Base-by-base conservation (phyloP, 1,140 invertebrate species). In the Matsumurasca onukii region DNA sequence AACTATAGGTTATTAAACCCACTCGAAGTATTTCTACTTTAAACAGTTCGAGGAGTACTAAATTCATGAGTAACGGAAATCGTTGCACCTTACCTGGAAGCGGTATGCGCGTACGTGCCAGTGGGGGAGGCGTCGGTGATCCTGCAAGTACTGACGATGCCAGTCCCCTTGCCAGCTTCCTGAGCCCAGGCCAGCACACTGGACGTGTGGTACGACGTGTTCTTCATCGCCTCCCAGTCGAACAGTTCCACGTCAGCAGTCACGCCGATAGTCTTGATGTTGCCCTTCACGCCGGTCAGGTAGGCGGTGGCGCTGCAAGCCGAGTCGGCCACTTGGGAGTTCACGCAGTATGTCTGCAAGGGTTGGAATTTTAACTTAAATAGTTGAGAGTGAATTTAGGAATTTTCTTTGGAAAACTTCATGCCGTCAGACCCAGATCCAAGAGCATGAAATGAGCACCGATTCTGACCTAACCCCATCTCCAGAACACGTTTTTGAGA, bases 261-360 rank as follows among this genome's bases (percentile, higher is more conserved):
- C 0, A 95, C 83, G 0, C 93, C 93, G 0, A 95, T 81, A 0
- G 88, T 90, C n/a, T 75, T 76, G 52, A 85, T 86, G 75, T 93
- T 93, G 1, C 86, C 87, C 79, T 97, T 96, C 0, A 95, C 88
- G 2, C 94, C 94, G 9, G 84, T 83, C 22, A 95, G 80, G 73
- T 92, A 92, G 0, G 93, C 91, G 0, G 93, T 95, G 0, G 89
- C 90, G 0, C 91, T 87, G 67, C 88, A 91, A 0, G 92, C 91
- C 0, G 90, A 92, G 77, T 96, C 94, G 0, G 93, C 85, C 0
- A 89, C 87, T 83, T 93, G 91, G 25, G 83, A 84, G 77, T 95
- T 88, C 17, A 92, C 84, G 75, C 88, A 92, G 77, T 95, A 95
- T 0, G 93, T 95, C 90, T 93, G 76, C 15, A 82, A n/a, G n/a